These are phyloP conservation scores for Drosophila bocqueti DNA, from an alignment of 1,140 invertebrate species.

Conservation along the genomic window DNA sequence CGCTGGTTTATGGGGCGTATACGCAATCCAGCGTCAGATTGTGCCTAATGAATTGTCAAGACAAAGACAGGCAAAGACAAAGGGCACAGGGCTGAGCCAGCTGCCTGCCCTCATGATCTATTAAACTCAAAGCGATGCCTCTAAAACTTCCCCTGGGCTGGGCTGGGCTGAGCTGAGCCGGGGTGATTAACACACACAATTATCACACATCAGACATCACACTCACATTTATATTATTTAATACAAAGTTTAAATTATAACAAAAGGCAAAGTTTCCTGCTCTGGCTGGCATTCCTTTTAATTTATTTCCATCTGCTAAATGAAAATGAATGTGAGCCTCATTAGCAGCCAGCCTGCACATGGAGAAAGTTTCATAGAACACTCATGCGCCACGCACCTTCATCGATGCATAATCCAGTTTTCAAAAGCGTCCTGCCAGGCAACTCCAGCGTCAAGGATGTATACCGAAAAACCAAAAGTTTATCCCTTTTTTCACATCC, in stretches of 20 bases:
- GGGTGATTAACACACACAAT: constrained; percentile 31
- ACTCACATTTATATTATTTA: constrained; percentile 37
- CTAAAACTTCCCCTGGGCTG: background rate
- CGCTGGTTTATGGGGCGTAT: constrained; percentile 74
- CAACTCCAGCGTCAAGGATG: constrained; percentile 32
- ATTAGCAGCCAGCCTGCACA: constrained; percentile 73
- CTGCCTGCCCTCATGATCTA: constrained; percentile 6
- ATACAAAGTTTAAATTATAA: constrained; percentile 66
- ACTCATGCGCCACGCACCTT: constrained; percentile 23
- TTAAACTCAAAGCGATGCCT: constrained; percentile 16
- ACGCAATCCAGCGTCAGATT: constrained; percentile 60
- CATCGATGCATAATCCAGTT: constrained; percentile 74
- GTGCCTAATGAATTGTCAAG: constrained; percentile 51
- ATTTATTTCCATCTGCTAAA: constrained; percentile 67
- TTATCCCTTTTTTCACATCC: constrained; percentile 65
- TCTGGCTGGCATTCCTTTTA: constrained; percentile 49
- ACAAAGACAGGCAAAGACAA: constrained; percentile 15
- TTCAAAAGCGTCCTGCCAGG: constrained; percentile 50
- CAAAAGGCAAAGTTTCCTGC: constrained; percentile 35
- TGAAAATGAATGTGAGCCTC: constrained; percentile 72
- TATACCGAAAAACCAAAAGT: constrained; percentile 60
- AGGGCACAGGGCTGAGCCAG: background rate
- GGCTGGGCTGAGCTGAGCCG: background rate
- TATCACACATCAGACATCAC: constrained; percentile 43
- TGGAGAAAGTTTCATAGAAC: constrained; percentile 59